These are phyloP conservation scores for Mongoloraphidia duomilia DNA, from an alignment of 2,888 invertebrate genomes.

Conservation along the genomic window DNA sequence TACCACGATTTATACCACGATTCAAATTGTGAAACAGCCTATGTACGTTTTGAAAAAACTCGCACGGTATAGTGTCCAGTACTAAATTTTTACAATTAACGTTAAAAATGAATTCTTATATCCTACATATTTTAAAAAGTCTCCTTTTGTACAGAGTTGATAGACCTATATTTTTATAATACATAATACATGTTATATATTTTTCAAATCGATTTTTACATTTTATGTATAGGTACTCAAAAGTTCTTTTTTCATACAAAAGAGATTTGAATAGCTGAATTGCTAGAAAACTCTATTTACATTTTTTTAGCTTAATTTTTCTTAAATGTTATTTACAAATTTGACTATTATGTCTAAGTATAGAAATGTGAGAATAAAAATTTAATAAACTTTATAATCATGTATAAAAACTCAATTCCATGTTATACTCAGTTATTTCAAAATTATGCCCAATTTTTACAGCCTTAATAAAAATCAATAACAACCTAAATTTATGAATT, in stretches of 20 bases:
- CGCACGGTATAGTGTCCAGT: too few relatives aligned
- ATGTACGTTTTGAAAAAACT: too few relatives aligned
- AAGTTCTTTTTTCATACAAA: not conserved
- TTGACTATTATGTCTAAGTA: not conserved
- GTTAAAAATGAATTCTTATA: too few relatives aligned
- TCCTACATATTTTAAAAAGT: too few relatives aligned
- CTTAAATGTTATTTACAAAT: not conserved
- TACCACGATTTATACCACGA: too few relatives aligned
- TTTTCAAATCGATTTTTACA: not conserved
- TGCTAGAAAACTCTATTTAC: not conserved
- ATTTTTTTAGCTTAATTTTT: too few relatives aligned
- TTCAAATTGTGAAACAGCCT: too few relatives aligned
- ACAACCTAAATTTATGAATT: too few relatives aligned
- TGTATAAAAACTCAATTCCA: not conserved
- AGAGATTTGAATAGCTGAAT: not conserved
- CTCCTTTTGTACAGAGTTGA: not conserved
- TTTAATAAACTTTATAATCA: not conserved
- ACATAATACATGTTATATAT: not conserved
- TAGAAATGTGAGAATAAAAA: not conserved
- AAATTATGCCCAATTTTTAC: too few relatives aligned
- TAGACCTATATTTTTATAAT: not conserved
- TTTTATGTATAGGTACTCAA: not conserved
- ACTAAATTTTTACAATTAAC: too few relatives aligned
- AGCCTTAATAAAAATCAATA: too few relatives aligned
- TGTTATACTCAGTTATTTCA: too few relatives aligned